A percentile compares a stretch with the other conserved stretches of the same genome.
phyloP scores from a whole-genome alignment of 92 coral and sea anemone genomes.

The Epizoanthus fatuus region DNA sequence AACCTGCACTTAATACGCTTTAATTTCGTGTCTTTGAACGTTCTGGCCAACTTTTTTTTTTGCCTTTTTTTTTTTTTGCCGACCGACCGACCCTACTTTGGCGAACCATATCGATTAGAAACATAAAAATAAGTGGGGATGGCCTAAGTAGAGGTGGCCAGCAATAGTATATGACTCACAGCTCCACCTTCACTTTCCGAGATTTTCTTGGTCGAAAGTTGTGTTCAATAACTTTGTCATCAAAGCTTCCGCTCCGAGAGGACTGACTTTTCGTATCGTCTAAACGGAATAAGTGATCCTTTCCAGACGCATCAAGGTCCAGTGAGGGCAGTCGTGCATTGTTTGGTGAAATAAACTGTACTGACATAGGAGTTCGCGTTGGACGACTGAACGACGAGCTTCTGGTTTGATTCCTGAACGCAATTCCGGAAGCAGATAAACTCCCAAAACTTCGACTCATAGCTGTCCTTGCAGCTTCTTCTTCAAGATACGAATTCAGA shows the following conservation, averaged over 20 bases:
- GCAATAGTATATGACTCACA: too few relatives aligned
- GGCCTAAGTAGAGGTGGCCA: too few relatives aligned
- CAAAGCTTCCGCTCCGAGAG: not conserved
- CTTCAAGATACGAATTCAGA: conserved; percentile 12
- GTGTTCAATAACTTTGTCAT: conserved; percentile 8
- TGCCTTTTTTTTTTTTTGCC: too few relatives aligned
- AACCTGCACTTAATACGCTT: too few relatives aligned
- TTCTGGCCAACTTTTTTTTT: too few relatives aligned
- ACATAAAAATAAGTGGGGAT: too few relatives aligned
- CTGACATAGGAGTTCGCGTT: conserved; percentile 2
- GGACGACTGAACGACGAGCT: not conserved
- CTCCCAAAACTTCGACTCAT: conserved; percentile 34
- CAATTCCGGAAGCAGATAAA: conserved; percentile 27
- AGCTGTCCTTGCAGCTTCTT: conserved; percentile 14
- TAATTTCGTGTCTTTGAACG: too few relatives aligned
- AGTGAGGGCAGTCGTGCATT: conserved; percentile 16
- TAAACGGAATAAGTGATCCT: not conserved
- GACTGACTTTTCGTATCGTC: not conserved
- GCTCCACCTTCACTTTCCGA: not conserved
- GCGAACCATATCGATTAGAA: too few relatives aligned
- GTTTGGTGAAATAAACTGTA: conserved; percentile 34
- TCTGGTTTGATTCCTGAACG: conserved; percentile 2
- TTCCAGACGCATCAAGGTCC: not conserved
- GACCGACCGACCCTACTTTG: too few relatives aligned
- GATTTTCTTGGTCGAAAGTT: conserved; percentile 19